phyloP scores from a whole-genome alignment of 2,888 invertebrate genomes.

The Pammene fasciana region DNA sequence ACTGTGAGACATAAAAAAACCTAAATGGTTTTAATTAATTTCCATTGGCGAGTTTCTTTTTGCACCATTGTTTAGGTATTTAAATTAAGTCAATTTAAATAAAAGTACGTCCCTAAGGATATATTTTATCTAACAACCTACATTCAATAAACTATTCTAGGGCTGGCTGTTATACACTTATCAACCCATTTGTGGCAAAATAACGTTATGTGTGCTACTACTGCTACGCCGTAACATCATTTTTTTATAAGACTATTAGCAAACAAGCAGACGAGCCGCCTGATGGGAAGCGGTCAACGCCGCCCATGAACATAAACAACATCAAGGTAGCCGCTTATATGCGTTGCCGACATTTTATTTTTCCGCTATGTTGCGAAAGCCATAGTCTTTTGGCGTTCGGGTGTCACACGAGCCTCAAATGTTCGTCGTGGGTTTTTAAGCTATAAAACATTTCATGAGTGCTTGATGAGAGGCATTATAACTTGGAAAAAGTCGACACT shows the following conservation, averaged over 20 bases:
- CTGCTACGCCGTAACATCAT: no score
- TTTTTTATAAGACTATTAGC: no score
- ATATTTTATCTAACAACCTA: slow-evolving; percentile 2
- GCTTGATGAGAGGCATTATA: slow-evolving; percentile 21
- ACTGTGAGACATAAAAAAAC: slow-evolving; percentile 47
- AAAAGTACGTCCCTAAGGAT: slow-evolving; percentile 38
- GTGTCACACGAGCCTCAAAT: not conserved
- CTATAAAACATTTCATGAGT: slow-evolving; percentile 16
- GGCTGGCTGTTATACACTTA: not conserved
- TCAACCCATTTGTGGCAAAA: no score
- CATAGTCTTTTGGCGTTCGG: no score
- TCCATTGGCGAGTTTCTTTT: slow-evolving; percentile 46
- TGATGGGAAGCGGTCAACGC: no score
- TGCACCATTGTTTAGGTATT: slow-evolving; percentile 44
- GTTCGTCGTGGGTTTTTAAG: not conserved
- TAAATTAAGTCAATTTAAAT: slow-evolving; percentile 45
- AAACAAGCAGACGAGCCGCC: no score
- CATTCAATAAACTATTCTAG: no score
- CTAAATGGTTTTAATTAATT: slow-evolving; percentile 50
- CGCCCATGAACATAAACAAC: no score
- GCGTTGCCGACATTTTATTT: no score
- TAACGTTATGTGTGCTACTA: not conserved
- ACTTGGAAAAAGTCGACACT: slow-evolving; percentile 27
- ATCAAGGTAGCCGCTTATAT: no score
- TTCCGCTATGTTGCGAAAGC: no score